Percentiles rank a stretch among this genome's conserved stretches.
Evolutionary conservation across 2,797 vertebrate species (phyloP).

Genomic region (Anguilla pacifica): DNA sequence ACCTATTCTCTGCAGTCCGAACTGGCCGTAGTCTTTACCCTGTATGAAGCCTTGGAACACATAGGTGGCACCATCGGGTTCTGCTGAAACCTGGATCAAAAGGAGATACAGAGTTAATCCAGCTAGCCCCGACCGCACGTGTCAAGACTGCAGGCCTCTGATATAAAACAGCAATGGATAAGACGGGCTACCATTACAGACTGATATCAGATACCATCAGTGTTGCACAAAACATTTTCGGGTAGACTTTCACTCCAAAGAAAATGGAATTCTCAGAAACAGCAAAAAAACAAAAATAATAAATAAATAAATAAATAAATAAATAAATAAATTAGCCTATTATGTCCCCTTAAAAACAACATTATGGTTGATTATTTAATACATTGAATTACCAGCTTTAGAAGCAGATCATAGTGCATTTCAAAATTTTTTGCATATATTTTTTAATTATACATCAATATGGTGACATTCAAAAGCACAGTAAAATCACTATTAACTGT

Average conservation of each 20-base stretch:
- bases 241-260: neutral
- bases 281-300: no score
- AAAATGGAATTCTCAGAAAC: neutral
- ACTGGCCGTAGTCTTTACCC: constrained; percentile 98
- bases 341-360: neutral
- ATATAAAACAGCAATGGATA: constrained; percentile 7
- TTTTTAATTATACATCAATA: neutral
- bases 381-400: neutral
- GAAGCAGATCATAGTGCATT: neutral
- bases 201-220: neutral
- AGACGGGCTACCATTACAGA: neutral
- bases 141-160: neutral
- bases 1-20: constrained; percentile 96
- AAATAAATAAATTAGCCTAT: neutral
- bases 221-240: neutral
- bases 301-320: neutral
- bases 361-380: neutral
- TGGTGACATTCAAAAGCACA: neutral
- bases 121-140: neutral
- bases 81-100: constrained; percentile 86
- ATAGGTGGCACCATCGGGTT: constrained; percentile 93
- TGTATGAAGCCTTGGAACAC: constrained; percentile 99
- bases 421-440: neutral
- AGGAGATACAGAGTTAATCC: neutral
- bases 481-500: neutral